Conservation (phyloP, 2,113 vertebrate genomes). For the Abramis brama region DNA sequence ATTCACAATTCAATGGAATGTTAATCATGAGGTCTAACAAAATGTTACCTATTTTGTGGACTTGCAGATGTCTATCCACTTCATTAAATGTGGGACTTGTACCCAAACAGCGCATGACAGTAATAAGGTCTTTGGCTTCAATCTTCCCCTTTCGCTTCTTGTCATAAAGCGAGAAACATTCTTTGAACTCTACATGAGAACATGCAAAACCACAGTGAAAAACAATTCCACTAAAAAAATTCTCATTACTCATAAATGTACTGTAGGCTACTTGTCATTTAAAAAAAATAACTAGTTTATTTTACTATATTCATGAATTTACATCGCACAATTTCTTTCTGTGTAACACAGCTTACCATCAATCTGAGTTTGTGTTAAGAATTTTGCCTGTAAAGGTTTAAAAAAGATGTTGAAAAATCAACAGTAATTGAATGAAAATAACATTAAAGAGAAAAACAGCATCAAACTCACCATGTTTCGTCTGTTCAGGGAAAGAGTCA, state of each 20-base stretch:
- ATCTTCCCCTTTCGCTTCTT: slow-evolving; percentile 92
- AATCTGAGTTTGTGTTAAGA: slow-evolving; percentile 74
- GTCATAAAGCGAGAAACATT: slow-evolving; percentile 96
- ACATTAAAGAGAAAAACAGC: neutral
- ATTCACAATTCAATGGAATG: neutral
- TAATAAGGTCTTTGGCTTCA: slow-evolving; percentile 83
- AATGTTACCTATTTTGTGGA: slow-evolving; percentile 84
- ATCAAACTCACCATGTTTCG: slow-evolving; percentile 50
- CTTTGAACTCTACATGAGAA: slow-evolving; percentile 87
- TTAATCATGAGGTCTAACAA: neutral
- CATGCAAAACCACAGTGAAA: neutral
- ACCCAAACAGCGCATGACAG: slow-evolving; percentile 90
- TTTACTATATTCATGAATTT: neutral
- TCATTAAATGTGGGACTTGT: slow-evolving; percentile 85
- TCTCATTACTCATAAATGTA: neutral
- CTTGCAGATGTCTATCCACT: slow-evolving; percentile 84
- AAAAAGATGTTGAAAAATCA: slow-evolving; percentile 2
- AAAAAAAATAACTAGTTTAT: neutral
- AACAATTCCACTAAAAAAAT: neutral
- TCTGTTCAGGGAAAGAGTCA: neutral
- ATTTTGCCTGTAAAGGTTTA: slow-evolving; percentile 70
- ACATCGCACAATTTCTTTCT: neutral
- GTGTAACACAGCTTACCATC: slow-evolving; percentile 66
- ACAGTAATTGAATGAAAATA: neutral
- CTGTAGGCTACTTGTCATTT: rapidly evolving